A percentile compares a stretch with the other conserved stretches of the same genome.
These are phyloP conservation scores for Gymnoscopelus microlampas DNA, from an alignment of 2,797 vertebrate genomes.

Conservation along the genomic window DNA sequence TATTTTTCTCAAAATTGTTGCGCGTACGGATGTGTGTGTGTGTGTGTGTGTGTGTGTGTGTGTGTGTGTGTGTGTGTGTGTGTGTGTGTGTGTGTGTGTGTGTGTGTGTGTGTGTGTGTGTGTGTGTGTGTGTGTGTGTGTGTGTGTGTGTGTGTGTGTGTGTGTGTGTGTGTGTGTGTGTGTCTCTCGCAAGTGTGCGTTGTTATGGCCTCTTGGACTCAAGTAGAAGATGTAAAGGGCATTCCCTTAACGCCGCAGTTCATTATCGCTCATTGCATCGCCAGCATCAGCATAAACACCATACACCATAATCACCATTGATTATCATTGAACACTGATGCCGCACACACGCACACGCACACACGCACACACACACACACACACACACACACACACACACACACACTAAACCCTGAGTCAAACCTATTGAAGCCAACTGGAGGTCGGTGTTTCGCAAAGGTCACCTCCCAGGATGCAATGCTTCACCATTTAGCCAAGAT, in stretches of 20 bases:
- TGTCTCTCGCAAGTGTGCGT: no score
- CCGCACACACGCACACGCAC: conserved; percentile 19
- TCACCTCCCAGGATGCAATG: no score
- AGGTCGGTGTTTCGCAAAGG: no score
- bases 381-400: no score
- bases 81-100: not conserved
- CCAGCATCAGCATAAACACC: conserved; percentile 65
- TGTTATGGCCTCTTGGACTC: conserved; percentile 37
- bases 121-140: no score
- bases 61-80: no score
- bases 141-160: no score
- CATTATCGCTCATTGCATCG: conserved; percentile 56
- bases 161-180: not conserved
- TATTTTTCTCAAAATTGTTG: no score
- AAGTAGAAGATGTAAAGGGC: conserved; percentile 64
- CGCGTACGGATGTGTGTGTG: no score
- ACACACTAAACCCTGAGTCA: no score
- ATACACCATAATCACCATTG: conserved; percentile 62
- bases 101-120: not conserved
- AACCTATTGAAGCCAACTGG: no score
- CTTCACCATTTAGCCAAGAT: no score
- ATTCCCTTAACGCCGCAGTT: conserved; percentile 71
- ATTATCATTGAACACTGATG: conserved; percentile 22
- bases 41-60: not conserved
- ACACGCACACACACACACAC: conserved; percentile 1